Percentiles rank a stretch among this genome's conserved stretches.
Conservation (phyloP, 2,113 vertebrate species). For the Pleuronectes platessa region DNA sequence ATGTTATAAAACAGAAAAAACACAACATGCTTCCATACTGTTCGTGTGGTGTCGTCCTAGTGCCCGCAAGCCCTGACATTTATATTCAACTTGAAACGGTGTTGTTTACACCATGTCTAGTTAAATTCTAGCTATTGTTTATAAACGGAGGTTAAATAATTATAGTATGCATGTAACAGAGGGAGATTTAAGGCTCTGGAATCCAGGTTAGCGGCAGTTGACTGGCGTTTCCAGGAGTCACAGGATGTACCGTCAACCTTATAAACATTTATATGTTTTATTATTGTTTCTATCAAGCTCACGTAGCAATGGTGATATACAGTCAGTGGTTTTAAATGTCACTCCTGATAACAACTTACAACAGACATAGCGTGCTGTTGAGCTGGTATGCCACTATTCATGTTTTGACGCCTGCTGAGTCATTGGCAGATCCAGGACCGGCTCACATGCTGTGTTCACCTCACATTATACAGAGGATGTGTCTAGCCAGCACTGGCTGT, state of each 20-base stretch:
- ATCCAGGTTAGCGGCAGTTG: background rate
- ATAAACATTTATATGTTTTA: background rate
- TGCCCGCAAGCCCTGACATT: no score
- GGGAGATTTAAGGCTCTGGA: background rate
- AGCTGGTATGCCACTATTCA: background rate
- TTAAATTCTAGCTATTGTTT: no score
- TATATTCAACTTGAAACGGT: no score
- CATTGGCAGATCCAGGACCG: background rate
- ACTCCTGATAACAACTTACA: background rate
- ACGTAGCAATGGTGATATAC: background rate
- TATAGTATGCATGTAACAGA: background rate
- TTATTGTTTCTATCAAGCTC: no score
- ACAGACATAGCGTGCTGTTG: background rate
- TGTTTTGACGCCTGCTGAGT: background rate
- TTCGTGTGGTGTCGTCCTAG: no score
- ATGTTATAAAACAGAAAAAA: no score
- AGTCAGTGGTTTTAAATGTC: background rate
- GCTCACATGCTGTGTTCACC: background rate
- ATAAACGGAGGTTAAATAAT: background rate
- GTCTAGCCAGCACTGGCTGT: background rate
- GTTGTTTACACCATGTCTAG: no score
- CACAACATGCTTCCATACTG: no score
- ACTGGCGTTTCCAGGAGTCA: background rate
- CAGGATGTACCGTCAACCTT: background rate
- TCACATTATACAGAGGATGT: background rate